Conservation (phyloP, 2,113 vertebrate species). For the Tringa solitaria region DNA sequence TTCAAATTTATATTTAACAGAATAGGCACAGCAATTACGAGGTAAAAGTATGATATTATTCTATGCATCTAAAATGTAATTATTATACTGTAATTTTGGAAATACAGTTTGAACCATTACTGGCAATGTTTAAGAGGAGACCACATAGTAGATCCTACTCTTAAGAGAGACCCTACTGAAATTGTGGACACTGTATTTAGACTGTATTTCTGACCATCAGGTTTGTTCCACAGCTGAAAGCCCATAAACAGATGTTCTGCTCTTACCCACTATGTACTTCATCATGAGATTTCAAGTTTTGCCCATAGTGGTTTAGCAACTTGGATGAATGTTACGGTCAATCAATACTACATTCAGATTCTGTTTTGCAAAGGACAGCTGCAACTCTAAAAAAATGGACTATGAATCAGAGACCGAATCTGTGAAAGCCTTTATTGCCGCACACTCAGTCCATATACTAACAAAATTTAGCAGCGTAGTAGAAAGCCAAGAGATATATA, state of each 20-base stretch:
- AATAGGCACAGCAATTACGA: not conserved
- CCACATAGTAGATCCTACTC: not conserved
- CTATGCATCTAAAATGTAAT: not conserved
- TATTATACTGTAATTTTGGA: not conserved
- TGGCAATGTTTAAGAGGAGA: not conserved
- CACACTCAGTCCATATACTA: not conserved
- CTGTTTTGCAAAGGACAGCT: not conserved
- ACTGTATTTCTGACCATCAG: not conserved
- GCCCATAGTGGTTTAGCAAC: not conserved
- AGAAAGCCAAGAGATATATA: not conserved
- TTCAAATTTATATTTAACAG: not conserved
- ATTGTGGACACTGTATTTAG: not conserved
- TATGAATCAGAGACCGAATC: not conserved
- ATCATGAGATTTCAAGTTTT: not conserved
- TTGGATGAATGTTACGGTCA: not conserved
- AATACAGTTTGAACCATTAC: not conserved
- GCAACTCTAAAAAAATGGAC: no score
- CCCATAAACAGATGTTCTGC: not conserved
- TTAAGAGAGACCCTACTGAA: not conserved
- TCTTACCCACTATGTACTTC: not conserved
- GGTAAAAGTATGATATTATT: not conserved
- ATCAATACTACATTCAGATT: not conserved
- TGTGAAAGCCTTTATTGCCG: accelerated
- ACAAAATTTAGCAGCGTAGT: not conserved
- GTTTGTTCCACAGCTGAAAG: not conserved